Percentiles rank a stretch among this genome's conserved stretches.
Conservation (phyloP, 92 coral and sea anemone genomes). For the Zoanthus gigantus region DNA sequence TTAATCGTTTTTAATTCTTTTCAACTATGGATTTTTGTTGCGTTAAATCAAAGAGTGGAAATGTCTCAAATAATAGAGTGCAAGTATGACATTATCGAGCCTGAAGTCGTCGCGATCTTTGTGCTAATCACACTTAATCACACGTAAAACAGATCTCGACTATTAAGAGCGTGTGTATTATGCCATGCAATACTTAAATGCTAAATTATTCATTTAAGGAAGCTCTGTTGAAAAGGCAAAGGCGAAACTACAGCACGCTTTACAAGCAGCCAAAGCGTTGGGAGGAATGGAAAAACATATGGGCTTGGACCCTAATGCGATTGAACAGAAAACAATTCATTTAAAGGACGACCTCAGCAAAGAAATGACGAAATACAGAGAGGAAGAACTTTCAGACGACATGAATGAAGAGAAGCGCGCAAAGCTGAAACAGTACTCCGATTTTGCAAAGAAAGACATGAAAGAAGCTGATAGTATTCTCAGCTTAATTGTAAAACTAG, state of each 20-base stretch:
- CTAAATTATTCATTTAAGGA: background rate
- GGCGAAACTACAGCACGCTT: conserved; percentile 39
- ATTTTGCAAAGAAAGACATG: conserved; percentile 50
- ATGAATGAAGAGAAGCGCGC: conserved; percentile 8
- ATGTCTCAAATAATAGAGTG: too few relatives aligned
- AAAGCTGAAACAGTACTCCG: conserved; percentile 37
- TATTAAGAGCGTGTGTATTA: too few relatives aligned
- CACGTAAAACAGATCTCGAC: too few relatives aligned
- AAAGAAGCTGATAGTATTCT: conserved; percentile 43
- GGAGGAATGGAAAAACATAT: conserved; percentile 47
- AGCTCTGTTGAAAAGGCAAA: conserved; percentile 30
- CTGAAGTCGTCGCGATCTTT: too few relatives aligned
- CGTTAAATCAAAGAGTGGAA: too few relatives aligned
- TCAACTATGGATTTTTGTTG: too few relatives aligned
- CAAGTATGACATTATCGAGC: too few relatives aligned
- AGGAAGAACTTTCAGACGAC: conserved; percentile 43
- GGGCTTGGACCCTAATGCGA: conserved; percentile 19
- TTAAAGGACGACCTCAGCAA: conserved; percentile 22
- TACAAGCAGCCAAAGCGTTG: conserved; percentile 39
- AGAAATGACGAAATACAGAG: conserved; percentile 25
- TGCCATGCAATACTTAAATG: background rate
- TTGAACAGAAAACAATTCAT: conserved; percentile 16
- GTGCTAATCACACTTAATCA: too few relatives aligned
- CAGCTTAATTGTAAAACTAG: conserved; percentile 38
- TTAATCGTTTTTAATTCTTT: too few relatives aligned